Evolutionary conservation across 2,113 vertebrate genomes (phyloP).

Genomic region (Promerops cafer): DNA sequence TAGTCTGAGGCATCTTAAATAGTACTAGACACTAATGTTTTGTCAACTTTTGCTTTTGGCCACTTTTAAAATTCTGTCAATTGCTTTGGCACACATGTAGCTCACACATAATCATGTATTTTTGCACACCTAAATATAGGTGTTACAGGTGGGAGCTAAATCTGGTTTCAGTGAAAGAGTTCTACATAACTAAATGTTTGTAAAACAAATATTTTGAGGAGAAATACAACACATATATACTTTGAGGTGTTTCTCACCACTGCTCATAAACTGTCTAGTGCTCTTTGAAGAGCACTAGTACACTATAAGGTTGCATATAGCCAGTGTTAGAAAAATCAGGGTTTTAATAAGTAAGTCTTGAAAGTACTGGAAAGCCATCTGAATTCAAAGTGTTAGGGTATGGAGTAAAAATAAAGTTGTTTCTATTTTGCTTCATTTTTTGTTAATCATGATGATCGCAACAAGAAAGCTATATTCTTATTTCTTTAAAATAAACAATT

Average conservation of each 20-base stretch:
- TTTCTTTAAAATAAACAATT: conserved; percentile 47
- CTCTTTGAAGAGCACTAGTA: neutral
- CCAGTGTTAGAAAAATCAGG: neutral
- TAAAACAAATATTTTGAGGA: neutral
- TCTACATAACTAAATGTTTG: neutral
- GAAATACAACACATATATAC: neutral
- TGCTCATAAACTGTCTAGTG: neutral
- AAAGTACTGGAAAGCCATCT: neutral
- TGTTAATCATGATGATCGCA: neutral
- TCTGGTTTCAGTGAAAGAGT: neutral
- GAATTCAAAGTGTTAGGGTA: neutral
- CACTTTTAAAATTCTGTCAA: neutral
- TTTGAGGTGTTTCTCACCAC: neutral
- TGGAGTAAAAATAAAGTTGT: neutral
- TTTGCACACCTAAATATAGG: neutral
- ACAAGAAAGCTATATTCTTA: neutral
- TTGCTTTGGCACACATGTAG: neutral
- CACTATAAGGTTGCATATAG: neutral
- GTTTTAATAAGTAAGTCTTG: neutral
- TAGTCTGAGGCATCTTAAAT: neutral
- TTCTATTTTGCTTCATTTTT: conserved; percentile 20
- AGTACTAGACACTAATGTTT: neutral
- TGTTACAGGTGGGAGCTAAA: neutral
- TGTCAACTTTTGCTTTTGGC: neutral
- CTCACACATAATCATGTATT: neutral